phyloP scores from a whole-genome alignment of 2,113 vertebrate genomes.

The Cnemophilus loriae region DNA sequence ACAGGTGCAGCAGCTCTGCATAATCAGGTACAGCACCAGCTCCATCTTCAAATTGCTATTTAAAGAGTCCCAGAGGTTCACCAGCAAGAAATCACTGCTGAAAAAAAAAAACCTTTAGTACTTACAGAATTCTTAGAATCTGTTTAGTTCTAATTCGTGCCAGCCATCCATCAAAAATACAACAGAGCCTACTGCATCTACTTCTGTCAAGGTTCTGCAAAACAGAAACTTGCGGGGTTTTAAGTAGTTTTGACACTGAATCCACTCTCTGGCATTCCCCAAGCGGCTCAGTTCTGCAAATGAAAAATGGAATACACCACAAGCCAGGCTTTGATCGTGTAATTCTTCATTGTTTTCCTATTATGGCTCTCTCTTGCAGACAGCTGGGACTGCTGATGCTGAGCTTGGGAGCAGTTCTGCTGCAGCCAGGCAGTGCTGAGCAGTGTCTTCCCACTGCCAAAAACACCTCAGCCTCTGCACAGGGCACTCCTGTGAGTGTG shows the following conservation, averaged over 20 bases:
- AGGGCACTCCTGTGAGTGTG: fast-evolving
- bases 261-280: not conserved
- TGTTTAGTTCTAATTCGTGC: not conserved
- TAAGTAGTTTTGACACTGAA: constrained; percentile 16
- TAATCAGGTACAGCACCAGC: not conserved
- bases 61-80: not conserved
- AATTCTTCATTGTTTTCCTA: not conserved
- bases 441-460: not conserved
- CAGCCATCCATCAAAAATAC: not conserved
- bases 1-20: not conserved
- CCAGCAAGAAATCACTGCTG: not conserved
- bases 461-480: fast-evolving
- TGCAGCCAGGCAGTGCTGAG: not conserved
- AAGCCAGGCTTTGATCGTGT: not conserved
- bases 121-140: not conserved
- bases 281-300: not conserved
- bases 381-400: not conserved
- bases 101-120: not conserved
- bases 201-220: not conserved
- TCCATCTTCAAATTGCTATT: not conserved
- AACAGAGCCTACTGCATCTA: not conserved
- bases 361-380: fast-evolving
- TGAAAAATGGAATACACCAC: not conserved
- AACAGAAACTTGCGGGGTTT: not conserved
- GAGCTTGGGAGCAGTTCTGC: not conserved